Evolutionary conservation across 2,113 vertebrate genomes (phyloP).

Genomic region (Lycocorax pyrrhopterus): DNA sequence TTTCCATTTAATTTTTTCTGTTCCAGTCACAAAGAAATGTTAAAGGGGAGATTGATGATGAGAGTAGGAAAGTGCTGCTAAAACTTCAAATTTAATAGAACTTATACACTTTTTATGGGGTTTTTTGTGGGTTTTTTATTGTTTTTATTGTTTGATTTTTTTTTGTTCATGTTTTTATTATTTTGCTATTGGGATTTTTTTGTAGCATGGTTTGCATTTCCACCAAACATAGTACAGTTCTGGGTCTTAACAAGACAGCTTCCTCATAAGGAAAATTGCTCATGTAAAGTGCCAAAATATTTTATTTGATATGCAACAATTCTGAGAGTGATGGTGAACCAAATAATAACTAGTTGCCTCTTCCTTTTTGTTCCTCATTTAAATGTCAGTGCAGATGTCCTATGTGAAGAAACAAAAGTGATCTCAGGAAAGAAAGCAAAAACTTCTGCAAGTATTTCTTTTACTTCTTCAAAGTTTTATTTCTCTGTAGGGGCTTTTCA

Average conservation of each 20-base stretch:
- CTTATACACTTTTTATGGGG: rapidly evolving
- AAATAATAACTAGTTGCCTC: not conserved
- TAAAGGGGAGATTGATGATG: not conserved
- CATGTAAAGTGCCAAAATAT: not conserved
- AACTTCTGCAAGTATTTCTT: not conserved
- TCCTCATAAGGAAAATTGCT: not conserved
- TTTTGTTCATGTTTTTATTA: not conserved
- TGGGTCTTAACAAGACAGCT: not conserved
- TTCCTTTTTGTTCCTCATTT: not conserved
- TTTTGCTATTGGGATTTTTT: rapidly evolving
- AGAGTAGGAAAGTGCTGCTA: not conserved
- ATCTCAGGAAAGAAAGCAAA: not conserved
- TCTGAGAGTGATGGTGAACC: not conserved
- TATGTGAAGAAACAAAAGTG: not conserved
- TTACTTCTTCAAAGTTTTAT: not conserved
- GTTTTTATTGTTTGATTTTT: not conserved
- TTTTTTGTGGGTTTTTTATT: not conserved
- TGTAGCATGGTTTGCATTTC: not conserved
- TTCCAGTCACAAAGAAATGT: not conserved
- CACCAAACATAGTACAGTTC: not conserved
- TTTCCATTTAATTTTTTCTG: not conserved
- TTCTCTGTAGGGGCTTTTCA: not conserved
- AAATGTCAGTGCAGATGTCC: not conserved
- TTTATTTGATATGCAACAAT: not conserved
- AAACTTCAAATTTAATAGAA: not conserved